Evolutionary conservation across 2,888 invertebrate species (phyloP).

Genomic region (Hofmannophila pseudospretella): DNA sequence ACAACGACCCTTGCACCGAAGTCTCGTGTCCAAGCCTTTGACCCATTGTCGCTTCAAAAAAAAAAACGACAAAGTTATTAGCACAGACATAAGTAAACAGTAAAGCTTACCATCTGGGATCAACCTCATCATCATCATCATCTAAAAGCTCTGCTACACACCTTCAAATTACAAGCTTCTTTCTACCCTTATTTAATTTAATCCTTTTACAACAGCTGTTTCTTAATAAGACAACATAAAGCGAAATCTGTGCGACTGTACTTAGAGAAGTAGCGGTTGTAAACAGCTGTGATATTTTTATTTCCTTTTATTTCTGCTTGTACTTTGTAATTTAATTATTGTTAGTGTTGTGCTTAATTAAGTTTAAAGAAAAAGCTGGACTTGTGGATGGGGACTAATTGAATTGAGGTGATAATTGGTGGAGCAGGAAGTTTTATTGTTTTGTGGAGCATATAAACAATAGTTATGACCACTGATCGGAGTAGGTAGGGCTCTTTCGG

Average conservation of each 20-base stretch:
- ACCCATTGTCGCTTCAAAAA: too few species aligned
- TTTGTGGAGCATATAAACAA: too few species aligned
- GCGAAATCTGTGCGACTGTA: slow-evolving; percentile 17
- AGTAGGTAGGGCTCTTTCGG: too few species aligned
- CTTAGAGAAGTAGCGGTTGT: slow-evolving; percentile 5
- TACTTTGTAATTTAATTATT: slow-evolving; percentile 10
- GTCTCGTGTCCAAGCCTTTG: too few species aligned
- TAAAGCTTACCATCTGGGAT: background rate
- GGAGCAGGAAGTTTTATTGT: background rate
- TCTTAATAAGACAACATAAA: slow-evolving; percentile 41
- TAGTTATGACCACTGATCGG: too few species aligned
- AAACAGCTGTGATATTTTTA: slow-evolving; percentile 8
- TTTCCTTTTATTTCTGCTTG: slow-evolving; percentile 5
- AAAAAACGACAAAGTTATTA: too few species aligned
- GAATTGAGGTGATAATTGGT: background rate
- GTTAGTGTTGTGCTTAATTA: slow-evolving; percentile 9
- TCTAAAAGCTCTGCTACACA: background rate
- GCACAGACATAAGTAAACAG: too few species aligned
- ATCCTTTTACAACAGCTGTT: slow-evolving; percentile 60
- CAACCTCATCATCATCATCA: slow-evolving; percentile 5
- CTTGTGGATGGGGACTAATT: background rate
- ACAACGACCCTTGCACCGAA: too few species aligned
- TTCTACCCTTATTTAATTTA: slow-evolving; percentile 40
- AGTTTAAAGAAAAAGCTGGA: background rate
- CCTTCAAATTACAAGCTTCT: background rate